Evolutionary conservation across 1,140 invertebrate species (phyloP).

Genomic region (Pachyrhynchus sulphureomaculatus): DNA sequence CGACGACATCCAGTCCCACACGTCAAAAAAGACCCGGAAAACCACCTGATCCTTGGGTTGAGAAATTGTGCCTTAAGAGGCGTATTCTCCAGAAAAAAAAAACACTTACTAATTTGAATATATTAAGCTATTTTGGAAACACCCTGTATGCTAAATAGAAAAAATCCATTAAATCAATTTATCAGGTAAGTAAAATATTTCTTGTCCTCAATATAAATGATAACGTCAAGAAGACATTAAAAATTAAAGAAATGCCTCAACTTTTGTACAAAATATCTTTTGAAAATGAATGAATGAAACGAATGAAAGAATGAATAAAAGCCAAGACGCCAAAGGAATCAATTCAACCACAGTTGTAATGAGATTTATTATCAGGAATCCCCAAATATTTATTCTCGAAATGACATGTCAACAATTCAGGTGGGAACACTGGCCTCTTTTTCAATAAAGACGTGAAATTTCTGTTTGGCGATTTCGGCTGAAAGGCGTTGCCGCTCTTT

Average conservation of each 20-base stretch:
- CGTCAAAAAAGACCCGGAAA: too few species aligned
- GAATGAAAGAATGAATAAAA: conserved; percentile 20
- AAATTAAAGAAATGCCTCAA: conserved; percentile 12
- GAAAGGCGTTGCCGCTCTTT: conserved; percentile 33
- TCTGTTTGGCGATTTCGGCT: conserved; percentile 31
- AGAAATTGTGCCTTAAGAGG: too few species aligned
- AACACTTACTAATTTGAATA: too few species aligned
- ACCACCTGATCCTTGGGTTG: too few species aligned
- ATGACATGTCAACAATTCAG: conserved; percentile 43
- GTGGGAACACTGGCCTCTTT: conserved; percentile 33
- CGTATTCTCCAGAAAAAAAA: too few species aligned
- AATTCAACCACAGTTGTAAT: conserved; percentile 44
- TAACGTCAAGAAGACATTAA: conserved; percentile 23
- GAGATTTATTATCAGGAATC: conserved; percentile 45
- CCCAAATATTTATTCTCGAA: conserved; percentile 47
- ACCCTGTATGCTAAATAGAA: too few species aligned
- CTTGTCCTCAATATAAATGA: too few species aligned
- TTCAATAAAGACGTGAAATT: conserved; percentile 37
- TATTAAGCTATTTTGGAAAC: too few species aligned
- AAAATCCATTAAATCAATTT: too few species aligned
- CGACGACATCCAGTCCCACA: too few species aligned
- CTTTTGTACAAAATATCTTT: conserved; percentile 23
- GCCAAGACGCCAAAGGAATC: conserved; percentile 17
- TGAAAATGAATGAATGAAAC: conserved; percentile 25
- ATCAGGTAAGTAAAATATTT: too few species aligned